A percentile compares a stretch with the other conserved stretches of the same genome.
Conservation (phyloP, 2,113 vertebrate species). For the Lycaon pictus region DNA sequence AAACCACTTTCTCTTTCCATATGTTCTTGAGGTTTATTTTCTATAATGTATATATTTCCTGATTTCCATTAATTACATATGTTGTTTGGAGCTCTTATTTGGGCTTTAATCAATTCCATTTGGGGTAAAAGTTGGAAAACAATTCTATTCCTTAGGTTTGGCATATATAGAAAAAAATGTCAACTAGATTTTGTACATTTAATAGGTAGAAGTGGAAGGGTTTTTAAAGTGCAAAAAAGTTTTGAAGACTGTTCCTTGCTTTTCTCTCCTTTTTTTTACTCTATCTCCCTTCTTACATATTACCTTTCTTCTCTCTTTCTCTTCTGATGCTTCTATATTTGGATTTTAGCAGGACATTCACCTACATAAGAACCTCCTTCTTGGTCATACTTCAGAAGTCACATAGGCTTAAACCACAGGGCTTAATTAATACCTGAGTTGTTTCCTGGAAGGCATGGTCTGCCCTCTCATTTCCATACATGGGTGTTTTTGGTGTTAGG, state of each 20-base stretch:
- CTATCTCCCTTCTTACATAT: background rate
- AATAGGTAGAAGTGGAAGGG: background rate
- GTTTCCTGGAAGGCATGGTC: background rate
- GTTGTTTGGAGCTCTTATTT: background rate
- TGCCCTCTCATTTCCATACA: background rate
- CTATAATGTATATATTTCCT: background rate
- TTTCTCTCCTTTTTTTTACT: background rate
- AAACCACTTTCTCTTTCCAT: background rate
- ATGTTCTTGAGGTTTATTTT: background rate
- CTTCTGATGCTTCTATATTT: background rate
- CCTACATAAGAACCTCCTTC: background rate
- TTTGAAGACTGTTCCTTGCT: background rate
- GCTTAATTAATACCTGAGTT: background rate
- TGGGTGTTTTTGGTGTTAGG: background rate
- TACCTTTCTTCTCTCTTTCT: background rate
- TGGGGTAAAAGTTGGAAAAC: background rate
- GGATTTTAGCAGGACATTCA: background rate
- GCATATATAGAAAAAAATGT: background rate
- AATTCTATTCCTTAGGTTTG: background rate
- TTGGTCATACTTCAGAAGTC: background rate
- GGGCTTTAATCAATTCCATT: background rate
- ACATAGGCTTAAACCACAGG: background rate
- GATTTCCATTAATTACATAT: background rate
- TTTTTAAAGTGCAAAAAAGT: background rate
- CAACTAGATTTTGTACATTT: background rate